Conservation (phyloP, 2,113 vertebrate genomes). For the Pipra filicauda region DNA sequence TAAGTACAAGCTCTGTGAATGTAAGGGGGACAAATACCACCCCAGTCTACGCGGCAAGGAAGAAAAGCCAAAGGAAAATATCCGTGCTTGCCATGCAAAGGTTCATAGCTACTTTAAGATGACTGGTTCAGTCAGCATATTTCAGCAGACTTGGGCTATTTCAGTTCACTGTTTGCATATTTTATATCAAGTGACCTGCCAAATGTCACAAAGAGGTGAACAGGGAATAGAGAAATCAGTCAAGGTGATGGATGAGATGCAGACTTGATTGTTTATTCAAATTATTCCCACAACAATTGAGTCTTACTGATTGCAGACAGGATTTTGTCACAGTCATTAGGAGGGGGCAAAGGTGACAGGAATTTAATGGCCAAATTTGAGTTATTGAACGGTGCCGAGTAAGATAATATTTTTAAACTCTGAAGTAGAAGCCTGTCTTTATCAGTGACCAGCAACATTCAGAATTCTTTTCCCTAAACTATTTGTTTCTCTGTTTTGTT, state of each 20-base stretch:
- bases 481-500: not conserved
- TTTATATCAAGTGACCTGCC: constrained; percentile 55
- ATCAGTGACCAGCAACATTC: not conserved
- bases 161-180: constrained; percentile 41
- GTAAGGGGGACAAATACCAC: not conserved
- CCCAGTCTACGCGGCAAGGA: not conserved
- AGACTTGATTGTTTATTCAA: constrained; percentile 75
- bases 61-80: not conserved
- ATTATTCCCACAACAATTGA: constrained; percentile 56
- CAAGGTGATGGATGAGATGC: constrained; percentile 71
- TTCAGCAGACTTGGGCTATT: constrained; percentile 44
- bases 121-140: constrained; percentile 3
- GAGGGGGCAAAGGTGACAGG: constrained; percentile 65
- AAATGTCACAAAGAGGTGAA: constrained; percentile 66
- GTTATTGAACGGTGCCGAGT: not conserved
- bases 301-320: constrained; percentile 66
- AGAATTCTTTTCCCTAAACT: not conserved
- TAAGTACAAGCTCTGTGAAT: not conserved
- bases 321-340: constrained; percentile 69
- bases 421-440: not conserved
- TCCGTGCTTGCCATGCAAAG: not conserved
- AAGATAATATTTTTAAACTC: constrained; percentile 17
- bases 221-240: constrained; percentile 70
- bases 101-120: not conserved
- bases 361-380: constrained; percentile 70